A percentile compares a stretch with the other conserved stretches of the same genome.
phyloP scores from a whole-genome alignment of 1,140 invertebrate genomes.

The Chionoecetes opilio region DNA sequence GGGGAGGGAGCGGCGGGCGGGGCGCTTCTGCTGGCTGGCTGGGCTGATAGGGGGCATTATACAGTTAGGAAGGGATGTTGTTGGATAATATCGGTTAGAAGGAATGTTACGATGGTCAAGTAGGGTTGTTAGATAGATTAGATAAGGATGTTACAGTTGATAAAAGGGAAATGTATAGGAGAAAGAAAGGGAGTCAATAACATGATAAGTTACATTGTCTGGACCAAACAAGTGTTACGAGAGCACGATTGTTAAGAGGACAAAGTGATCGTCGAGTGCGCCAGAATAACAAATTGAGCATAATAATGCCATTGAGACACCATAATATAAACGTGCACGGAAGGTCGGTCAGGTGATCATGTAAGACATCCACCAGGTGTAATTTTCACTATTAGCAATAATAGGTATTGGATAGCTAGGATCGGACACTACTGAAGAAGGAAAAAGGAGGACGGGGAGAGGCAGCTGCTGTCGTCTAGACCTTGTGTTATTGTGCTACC shows the following conservation, averaged over 20 bases:
- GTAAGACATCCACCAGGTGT: background rate
- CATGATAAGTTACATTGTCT: background rate
- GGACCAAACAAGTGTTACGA: background rate
- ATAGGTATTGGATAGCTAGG: background rate
- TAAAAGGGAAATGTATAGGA: background rate
- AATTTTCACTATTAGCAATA: background rate
- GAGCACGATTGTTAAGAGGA: background rate
- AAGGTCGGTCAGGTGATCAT: background rate
- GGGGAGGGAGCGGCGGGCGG: background rate
- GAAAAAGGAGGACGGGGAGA: background rate
- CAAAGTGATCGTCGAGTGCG: background rate
- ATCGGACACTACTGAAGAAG: background rate
- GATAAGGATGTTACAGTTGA: constrained; percentile 11
- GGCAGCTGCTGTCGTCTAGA: background rate
- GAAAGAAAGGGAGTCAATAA: background rate
- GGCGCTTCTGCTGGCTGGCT: background rate
- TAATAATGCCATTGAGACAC: background rate
- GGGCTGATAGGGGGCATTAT: constrained; percentile 21
- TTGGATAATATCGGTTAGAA: background rate
- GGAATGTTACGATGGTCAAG: constrained; percentile 10
- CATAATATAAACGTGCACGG: background rate
- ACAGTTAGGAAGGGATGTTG: constrained; percentile 14
- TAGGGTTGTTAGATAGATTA: constrained; percentile 5
- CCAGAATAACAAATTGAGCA: background rate
- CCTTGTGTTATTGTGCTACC: background rate